Evolutionary conservation across 2,888 invertebrate species (phyloP), one percentile per base, ranked within the genome.

Genomic region (Rhagonycha fulva): DNA sequence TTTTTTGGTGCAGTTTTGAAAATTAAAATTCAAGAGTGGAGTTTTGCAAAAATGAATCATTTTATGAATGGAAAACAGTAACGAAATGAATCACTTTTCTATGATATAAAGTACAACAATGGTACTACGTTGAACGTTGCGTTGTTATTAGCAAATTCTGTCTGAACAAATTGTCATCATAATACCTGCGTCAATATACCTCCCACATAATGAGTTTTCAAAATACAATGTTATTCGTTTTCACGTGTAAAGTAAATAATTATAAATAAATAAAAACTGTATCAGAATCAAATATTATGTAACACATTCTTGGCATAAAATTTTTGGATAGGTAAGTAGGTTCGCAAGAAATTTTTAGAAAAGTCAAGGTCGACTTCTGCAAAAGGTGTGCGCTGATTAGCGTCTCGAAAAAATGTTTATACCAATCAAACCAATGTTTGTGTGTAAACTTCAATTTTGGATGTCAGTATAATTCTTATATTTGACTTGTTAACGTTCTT

Each of bases 401-500:
- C 26, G 23, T 24, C 63, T 66, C 19, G 12, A 66, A 24, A 66
- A 66, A 19, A 66, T 26, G 63, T 66, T 66, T 66, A 24, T 26
- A 26, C 63, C 9, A 47, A 47, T 47, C 47, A 47, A 47, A 47
- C 47, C 47, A 47, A n/a, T 47, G 47, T 47, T 47, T 47, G 47
- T 47, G 63, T 24, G 11, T 12, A 12, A 66, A 24, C 63, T 66
- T 62, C 26, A 66, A 66, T 66, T n/a, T 26, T 26, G 63, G 26
- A 23, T 66, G 63, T 66, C 63, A 66, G 26, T 24, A 24, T 66
- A 26, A 26, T 24, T 66, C 24, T 66, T n/a, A 66, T 66, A 66
- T 66, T 66, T 66, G 24, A 62, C 71, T 75, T 62, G 75, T 68
- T 75, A 75, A 69, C 71, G 47, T 71, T 75, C 47, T 75, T 75